Conservation (phyloP, 2,888 invertebrate species). For the Nomada ferruginata region DNA sequence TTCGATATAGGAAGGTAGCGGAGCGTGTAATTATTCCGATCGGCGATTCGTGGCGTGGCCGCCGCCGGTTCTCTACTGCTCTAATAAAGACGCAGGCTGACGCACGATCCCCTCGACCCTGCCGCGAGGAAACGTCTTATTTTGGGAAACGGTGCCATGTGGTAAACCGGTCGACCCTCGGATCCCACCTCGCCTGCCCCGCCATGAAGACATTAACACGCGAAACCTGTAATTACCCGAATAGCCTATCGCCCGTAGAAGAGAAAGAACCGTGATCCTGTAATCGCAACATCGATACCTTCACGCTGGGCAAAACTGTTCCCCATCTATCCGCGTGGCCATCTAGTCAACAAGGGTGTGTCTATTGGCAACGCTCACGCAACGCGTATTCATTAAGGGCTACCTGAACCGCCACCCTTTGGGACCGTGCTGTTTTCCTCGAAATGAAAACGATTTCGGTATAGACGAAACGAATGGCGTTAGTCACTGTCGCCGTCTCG, state of each 20-base stretch:
- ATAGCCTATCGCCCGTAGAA: conserved; percentile 36
- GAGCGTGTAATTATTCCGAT: conserved; percentile 66
- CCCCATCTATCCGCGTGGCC: conserved; percentile 50
- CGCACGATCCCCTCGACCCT: conserved; percentile 17
- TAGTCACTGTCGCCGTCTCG: conserved; percentile 1
- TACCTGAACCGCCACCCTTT: not conserved
- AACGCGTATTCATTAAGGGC: conserved; percentile 58
- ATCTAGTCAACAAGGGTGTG: conserved; percentile 46
- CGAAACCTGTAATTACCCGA: conserved; percentile 75
- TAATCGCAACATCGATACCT: conserved; percentile 36
- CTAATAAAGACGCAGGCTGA: conserved; percentile 36
- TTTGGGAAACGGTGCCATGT: conserved; percentile 60
- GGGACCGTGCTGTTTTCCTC: conserved; percentile 38
- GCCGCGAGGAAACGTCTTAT: conserved; percentile 49
- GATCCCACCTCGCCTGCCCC: conserved; percentile 43
- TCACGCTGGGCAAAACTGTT: conserved; percentile 25
- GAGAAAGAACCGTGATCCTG: not conserved
- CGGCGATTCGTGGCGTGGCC: conserved; percentile 22
- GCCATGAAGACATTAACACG: conserved; percentile 79
- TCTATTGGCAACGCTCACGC: conserved; percentile 56
- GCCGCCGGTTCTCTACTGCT: not conserved
- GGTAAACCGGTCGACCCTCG: conserved; percentile 65
- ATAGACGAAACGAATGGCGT: not conserved
- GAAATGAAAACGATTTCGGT: conserved; percentile 47
- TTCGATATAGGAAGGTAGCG: conserved; percentile 43